Conservation (phyloP, 2,113 vertebrate species). For the Macrotis lagotis region DNA sequence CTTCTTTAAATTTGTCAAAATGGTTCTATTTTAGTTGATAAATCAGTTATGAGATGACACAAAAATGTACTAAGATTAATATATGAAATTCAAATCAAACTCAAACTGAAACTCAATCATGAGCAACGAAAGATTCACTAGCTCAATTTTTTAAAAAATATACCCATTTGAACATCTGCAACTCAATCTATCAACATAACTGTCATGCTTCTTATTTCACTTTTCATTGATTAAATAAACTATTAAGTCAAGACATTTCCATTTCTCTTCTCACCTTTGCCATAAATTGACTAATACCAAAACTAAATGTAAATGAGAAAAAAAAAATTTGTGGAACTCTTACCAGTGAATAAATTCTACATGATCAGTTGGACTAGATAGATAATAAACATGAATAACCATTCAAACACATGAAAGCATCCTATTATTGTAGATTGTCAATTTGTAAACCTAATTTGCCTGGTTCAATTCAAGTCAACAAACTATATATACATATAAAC, state of each 20-base stretch:
- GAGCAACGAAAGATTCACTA: constrained; percentile 32
- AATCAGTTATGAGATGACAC: constrained; percentile 24
- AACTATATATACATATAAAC: too few species aligned
- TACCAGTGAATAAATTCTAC: background rate
- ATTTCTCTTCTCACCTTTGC: background rate
- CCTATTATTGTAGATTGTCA: background rate
- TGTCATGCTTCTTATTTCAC: constrained; percentile 28
- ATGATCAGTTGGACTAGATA: background rate
- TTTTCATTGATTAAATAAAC: background rate
- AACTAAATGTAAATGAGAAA: too few species aligned
- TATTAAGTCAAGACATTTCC: background rate
- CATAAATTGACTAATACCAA: background rate
- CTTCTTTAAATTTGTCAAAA: background rate
- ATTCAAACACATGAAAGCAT: background rate
- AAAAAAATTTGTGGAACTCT: background rate
- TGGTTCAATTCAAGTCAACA: background rate
- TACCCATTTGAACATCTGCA: constrained; percentile 25
- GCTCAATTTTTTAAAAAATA: constrained; percentile 60
- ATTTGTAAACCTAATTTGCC: background rate
- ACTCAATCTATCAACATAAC: constrained; percentile 62
- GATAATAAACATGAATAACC: background rate
- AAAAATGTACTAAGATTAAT: constrained; percentile 49
- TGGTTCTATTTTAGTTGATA: background rate
- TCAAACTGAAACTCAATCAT: constrained; percentile 44
- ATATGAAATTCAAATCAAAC: constrained; percentile 53